Conservation (phyloP, 2,797 vertebrate species). For the Neosalanx taihuensis region DNA sequence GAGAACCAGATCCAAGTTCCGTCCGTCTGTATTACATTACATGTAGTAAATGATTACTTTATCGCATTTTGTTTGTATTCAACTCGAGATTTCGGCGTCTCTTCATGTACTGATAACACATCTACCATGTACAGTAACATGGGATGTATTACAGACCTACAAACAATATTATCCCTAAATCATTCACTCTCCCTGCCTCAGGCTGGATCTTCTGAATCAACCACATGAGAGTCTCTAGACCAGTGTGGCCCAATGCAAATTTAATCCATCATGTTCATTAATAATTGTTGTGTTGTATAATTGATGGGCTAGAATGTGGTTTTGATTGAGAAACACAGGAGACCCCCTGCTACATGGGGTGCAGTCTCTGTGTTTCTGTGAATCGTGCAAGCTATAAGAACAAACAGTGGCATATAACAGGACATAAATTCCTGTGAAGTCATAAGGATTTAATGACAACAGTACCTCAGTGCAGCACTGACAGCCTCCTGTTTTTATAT, state of each 20-base stretch:
- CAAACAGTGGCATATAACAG: conserved; percentile 31
- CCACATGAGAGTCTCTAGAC: neutral
- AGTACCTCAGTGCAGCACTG: conserved; percentile 38
- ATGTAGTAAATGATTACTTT: too few species aligned
- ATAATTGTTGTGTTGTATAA: conserved; percentile 29
- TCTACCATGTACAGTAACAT: neutral
- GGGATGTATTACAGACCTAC: conserved; percentile 10
- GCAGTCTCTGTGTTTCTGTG: neutral
- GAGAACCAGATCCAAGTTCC: neutral
- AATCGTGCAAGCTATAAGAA: conserved; percentile 9
- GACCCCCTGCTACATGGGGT: neutral
- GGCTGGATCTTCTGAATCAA: neutral
- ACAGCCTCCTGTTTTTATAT: conserved; percentile 9
- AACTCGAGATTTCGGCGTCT: neutral
- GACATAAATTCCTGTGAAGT: conserved; percentile 45
- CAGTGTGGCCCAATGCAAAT: conserved; percentile 20
- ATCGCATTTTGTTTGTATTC: neutral
- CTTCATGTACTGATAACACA: neutral
- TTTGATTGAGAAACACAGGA: conserved; percentile 16
- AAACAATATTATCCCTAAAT: conserved; percentile 23
- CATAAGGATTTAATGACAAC: conserved; percentile 45
- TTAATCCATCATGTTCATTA: conserved; percentile 31
- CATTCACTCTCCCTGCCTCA: conserved; percentile 8
- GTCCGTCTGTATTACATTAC: too few species aligned
- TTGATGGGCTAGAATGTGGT: conserved; percentile 19